phyloP scores from a whole-genome alignment of 2,888 invertebrate species.

The Troglohyphantes excavatus region DNA sequence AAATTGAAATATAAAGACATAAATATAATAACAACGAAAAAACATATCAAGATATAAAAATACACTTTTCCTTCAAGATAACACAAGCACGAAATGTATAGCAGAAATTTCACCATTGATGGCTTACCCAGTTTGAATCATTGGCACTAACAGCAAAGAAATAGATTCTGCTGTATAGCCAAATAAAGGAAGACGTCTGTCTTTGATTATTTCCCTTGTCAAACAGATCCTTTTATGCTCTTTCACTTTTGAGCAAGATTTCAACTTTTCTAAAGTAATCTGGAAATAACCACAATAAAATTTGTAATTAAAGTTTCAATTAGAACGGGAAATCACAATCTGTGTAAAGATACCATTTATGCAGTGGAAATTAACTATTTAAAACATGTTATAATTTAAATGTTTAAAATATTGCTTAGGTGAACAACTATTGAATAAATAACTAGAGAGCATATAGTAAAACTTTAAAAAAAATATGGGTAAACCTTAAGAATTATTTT shows the following conservation, averaged over 20 bases:
- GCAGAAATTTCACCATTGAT: neutral
- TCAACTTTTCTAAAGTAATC: slow-evolving; percentile 70
- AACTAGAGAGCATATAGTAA: neutral
- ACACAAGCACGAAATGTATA: no score
- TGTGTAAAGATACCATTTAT: no score
- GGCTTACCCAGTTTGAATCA: slow-evolving; percentile 92
- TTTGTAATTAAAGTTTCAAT: neutral
- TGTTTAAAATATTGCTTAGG: neutral
- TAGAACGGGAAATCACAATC: no score
- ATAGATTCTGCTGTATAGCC: slow-evolving; percentile 98
- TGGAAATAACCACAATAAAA: slow-evolving; percentile 7
- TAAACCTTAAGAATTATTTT: no score
- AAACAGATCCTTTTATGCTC: neutral
- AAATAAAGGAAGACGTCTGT: slow-evolving; percentile 93
- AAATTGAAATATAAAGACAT: no score
- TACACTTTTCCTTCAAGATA: no score
- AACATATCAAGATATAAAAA: no score
- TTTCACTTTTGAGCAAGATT: neutral
- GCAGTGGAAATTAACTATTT: no score
- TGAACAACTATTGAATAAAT: neutral
- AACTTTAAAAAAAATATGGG: no score
- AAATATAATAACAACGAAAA: no score
- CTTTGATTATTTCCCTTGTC: slow-evolving; percentile 82
- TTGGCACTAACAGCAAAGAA: slow-evolving; percentile 95
- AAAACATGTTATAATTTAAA: neutral